Conservation (phyloP, 2,113 vertebrate genomes). For the Lonchura striata region DNA sequence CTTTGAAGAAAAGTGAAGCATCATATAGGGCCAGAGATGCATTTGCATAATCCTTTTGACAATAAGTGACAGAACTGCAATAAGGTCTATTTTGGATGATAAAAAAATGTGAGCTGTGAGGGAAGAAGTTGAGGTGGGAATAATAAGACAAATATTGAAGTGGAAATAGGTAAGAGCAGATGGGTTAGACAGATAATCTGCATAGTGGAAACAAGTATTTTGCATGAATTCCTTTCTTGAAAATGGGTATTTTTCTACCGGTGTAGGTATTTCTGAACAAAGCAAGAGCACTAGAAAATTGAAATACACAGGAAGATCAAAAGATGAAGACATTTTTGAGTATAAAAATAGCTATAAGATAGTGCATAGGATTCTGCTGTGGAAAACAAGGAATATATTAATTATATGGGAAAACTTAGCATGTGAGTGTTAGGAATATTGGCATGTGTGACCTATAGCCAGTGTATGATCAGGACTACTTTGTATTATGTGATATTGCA, state of each 20-base stretch:
- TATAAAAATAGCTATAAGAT: background rate
- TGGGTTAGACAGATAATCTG: background rate
- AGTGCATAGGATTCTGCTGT: background rate
- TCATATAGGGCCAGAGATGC: background rate
- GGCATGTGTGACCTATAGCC: rapidly evolving
- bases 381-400: background rate
- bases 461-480: background rate
- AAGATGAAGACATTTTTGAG: background rate
- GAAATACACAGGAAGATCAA: background rate
- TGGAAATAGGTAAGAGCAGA: background rate
- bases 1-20: conserved; percentile 27
- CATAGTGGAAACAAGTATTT: background rate
- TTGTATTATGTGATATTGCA: background rate
- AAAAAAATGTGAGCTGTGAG: background rate
- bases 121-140: background rate
- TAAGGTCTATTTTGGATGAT: background rate
- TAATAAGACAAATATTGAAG: background rate
- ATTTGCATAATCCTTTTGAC: conserved; percentile 49
- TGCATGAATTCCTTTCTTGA: background rate
- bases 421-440: background rate
- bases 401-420: background rate
- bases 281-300: background rate
- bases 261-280: background rate
- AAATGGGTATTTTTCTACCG: background rate
- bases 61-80: conserved; percentile 5